Base-by-base conservation (phyloP, 2,113 vertebrate species). In the Notothenia rossii region DNA sequence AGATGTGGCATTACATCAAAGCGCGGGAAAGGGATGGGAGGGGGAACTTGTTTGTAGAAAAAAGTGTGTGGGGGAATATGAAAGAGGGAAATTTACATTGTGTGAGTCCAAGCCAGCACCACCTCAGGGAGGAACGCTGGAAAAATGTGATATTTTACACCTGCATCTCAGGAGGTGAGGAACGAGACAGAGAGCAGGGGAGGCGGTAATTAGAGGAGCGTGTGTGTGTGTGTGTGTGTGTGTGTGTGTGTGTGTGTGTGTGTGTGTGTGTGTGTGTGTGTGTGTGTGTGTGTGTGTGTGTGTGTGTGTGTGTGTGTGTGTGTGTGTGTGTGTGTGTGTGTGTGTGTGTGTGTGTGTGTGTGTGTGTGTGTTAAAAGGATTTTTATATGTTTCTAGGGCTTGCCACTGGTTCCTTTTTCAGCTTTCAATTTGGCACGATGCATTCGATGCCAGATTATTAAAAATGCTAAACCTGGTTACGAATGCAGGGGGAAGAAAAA, bases 101-200 rank as follows among this genome's bases (percentile, higher is more conserved):
- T 93, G 93, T 94, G 94, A 95, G 94, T 91, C 85, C 82, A 53
- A 92, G 94, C 94, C 94, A 95, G 90, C 73, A 75, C 90, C 92
- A 95, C 94, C 94, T 94, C 90, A 90, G 94, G 94, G 94, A 94
- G 91, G 92, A 93, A 93, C 84, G 89, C 93, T 95, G 94, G 93
- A 86, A 96, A 94, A 94, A 95, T 93, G 88, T 93, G 93, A 94
- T 95, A 94, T 95, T 95, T 95, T 94, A 94, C 93, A 94, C 93
- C 93, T 94, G 92, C 89, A 92, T 94, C 93, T 93, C 93, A 90
- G 90, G 93, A 93, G 94, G 88, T 90, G 92, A 79, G 81, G 87
- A 84, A 89, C 75, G 83, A 91, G 78, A 84, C 81, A 78, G 72
- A 84, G 85, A 80, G 81, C 62, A 73, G 89, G 86, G 88, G 88